Percentiles rank a stretch among this genome's conserved stretches.
Evolutionary conservation across 1,140 invertebrate species (phyloP).

Genomic region (Periplaneta americana): DNA sequence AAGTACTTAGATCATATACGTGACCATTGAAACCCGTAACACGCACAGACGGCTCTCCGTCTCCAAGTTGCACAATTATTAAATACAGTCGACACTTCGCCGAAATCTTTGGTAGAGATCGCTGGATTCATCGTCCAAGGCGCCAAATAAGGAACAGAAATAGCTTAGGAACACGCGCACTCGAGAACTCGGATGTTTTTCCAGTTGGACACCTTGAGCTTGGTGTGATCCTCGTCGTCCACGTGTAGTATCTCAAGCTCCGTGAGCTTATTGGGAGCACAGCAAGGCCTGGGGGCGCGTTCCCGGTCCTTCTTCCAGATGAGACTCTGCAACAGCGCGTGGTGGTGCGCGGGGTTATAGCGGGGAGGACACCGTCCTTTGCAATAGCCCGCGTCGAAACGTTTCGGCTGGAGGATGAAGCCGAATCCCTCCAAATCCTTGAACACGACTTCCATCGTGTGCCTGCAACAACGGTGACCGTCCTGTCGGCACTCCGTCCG

Average conservation of each 20-base stretch:
- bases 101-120: background rate
- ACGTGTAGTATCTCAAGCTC: slow-evolving; percentile 61
- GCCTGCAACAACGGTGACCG: slow-evolving; percentile 56
- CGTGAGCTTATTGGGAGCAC: slow-evolving; percentile 61
- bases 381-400: slow-evolving; percentile 68
- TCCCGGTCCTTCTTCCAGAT: slow-evolving; percentile 48
- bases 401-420: slow-evolving; percentile 62
- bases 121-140: background rate
- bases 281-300: slow-evolving; percentile 59
- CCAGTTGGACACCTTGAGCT: slow-evolving; percentile 63
- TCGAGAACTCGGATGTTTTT: slow-evolving; percentile 65
- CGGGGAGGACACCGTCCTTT: slow-evolving; percentile 62
- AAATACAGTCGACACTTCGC: background rate
- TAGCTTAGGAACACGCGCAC: slow-evolving; percentile 62
- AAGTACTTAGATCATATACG: background rate
- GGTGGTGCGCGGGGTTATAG: slow-evolving; percentile 63
- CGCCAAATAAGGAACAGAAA: background rate
- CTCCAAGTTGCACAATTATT: background rate
- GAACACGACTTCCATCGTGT: slow-evolving; percentile 58
- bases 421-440: slow-evolving; percentile 61
- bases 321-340: slow-evolving; percentile 64
- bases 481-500: slow-evolving; percentile 44
- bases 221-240: slow-evolving; percentile 52
- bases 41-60: background rate
- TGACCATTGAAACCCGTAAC: background rate